Conservation (phyloP, 2,113 vertebrate species). For the Ginglymostoma cirratum region DNA sequence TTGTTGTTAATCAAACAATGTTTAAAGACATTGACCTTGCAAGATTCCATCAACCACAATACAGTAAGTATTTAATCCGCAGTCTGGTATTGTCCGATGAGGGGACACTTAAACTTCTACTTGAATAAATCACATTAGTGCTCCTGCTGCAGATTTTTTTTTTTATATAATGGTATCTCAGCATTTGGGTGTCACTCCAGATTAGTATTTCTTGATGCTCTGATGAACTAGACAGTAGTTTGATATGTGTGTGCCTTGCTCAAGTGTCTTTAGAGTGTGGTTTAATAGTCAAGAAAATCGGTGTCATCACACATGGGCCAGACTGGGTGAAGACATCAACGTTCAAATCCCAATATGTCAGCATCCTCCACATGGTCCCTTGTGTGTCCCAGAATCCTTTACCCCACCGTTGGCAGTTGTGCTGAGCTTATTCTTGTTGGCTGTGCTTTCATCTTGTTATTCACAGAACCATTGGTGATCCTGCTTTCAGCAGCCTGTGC, state of each 20-base stretch:
- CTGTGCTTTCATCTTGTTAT: background rate
- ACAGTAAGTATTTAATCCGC: too few species aligned
- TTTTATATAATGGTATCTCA: background rate
- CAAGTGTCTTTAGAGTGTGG: background rate
- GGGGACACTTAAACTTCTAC: background rate
- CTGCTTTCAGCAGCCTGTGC: too few species aligned
- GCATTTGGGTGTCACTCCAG: background rate
- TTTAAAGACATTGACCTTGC: background rate
- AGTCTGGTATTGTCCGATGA: too few species aligned
- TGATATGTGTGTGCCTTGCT: background rate
- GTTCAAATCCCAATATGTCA: background rate
- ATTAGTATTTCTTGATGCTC: background rate
- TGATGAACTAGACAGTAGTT: background rate
- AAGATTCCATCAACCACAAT: background rate
- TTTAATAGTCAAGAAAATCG: background rate
- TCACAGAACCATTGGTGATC: too few species aligned
- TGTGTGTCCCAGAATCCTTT: background rate
- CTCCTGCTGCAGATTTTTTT: background rate
- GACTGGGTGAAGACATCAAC: background rate
- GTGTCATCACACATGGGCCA: background rate
- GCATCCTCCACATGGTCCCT: background rate
- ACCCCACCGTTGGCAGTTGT: background rate
- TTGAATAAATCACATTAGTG: background rate
- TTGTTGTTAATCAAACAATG: background rate
- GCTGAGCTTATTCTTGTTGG: background rate